phyloP scores from a whole-genome alignment of 1,140 invertebrate genomes.

The Vanessa tameamea region DNA sequence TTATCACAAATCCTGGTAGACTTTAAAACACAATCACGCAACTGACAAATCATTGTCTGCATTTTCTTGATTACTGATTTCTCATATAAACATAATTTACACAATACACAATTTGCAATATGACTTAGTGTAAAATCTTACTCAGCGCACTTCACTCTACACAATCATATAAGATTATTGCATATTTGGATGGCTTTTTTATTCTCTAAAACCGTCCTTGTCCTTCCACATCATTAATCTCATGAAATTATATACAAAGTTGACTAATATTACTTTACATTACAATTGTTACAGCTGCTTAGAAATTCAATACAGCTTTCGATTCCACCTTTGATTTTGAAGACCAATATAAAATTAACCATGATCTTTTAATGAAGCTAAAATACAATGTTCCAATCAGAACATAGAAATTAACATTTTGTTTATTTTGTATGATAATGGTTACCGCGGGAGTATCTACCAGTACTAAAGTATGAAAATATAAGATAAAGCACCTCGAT shows the following conservation, averaged over 20 bases:
- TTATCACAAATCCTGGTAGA: slow-evolving; percentile 83
- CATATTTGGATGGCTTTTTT: slow-evolving; percentile 78
- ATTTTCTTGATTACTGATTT: slow-evolving; percentile 78
- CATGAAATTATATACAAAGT: slow-evolving; percentile 79
- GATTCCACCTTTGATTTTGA: slow-evolving; percentile 37
- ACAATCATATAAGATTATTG: slow-evolving; percentile 78
- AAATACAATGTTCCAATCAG: slow-evolving; percentile 45
- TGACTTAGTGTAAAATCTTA: slow-evolving; percentile 76
- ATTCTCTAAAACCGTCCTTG: slow-evolving; percentile 73
- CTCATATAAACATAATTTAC: slow-evolving; percentile 80
- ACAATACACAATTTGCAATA: slow-evolving; percentile 74
- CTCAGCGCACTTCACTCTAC: slow-evolving; percentile 74
- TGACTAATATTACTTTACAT: slow-evolving; percentile 78
- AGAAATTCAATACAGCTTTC: slow-evolving; percentile 54
- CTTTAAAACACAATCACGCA: slow-evolving; percentile 82
- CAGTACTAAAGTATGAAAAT: slow-evolving; percentile 81
- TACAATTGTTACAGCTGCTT: slow-evolving; percentile 59
- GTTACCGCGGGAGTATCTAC: slow-evolving; percentile 78
- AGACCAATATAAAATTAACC: slow-evolving; percentile 58
- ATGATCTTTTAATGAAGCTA: slow-evolving; percentile 50
- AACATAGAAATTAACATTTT: slow-evolving; percentile 36
- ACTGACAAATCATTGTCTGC: slow-evolving; percentile 77
- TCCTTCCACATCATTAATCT: slow-evolving; percentile 74
- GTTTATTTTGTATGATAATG: slow-evolving; percentile 45
- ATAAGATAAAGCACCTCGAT: slow-evolving; percentile 81